These are phyloP conservation scores for Eulithis prunata DNA, from an alignment of 2,888 invertebrate species.

Conservation along the genomic window DNA sequence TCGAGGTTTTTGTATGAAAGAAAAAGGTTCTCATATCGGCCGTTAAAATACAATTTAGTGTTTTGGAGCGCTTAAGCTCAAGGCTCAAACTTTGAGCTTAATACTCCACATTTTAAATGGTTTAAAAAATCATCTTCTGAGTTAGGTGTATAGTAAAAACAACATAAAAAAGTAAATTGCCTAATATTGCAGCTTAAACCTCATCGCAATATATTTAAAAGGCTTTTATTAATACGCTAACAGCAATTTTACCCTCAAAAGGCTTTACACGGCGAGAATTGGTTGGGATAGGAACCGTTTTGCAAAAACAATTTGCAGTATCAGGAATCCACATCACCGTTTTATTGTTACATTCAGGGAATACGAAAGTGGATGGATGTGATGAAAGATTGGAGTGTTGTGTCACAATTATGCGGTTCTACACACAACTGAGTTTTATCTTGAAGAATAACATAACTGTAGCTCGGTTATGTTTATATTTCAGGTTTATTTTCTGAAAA, in stretches of 20 bases:
- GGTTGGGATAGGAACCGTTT: constrained; percentile 46
- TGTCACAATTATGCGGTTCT: constrained; percentile 6
- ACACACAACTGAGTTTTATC: not conserved
- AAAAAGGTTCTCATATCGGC: no score
- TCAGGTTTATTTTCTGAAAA: no score
- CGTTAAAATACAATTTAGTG: no score
- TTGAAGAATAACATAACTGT: no score
- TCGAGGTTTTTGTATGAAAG: no score
- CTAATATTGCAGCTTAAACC: constrained; percentile 6
- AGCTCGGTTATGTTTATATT: no score
- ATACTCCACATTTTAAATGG: no score
- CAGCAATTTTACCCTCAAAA: constrained; percentile 42
- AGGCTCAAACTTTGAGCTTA: no score
- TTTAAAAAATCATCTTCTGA: no score
- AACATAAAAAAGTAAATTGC: constrained; percentile 2
- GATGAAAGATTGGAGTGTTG: not conserved
- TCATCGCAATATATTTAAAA: constrained; percentile 29
- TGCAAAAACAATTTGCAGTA: constrained; percentile 60
- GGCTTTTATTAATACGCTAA: constrained; percentile 39
- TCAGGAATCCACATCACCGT: constrained; percentile 63
- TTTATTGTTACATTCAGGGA: constrained; percentile 52
- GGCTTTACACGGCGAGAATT: constrained; percentile 39
- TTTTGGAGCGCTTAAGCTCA: no score
- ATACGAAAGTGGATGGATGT: constrained; percentile 22
- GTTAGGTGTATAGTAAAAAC: not conserved